A percentile compares a stretch with the other conserved stretches of the same genome.
Conservation (phyloP, 2,797 vertebrate species). For the Thripadectes ignobilis region DNA sequence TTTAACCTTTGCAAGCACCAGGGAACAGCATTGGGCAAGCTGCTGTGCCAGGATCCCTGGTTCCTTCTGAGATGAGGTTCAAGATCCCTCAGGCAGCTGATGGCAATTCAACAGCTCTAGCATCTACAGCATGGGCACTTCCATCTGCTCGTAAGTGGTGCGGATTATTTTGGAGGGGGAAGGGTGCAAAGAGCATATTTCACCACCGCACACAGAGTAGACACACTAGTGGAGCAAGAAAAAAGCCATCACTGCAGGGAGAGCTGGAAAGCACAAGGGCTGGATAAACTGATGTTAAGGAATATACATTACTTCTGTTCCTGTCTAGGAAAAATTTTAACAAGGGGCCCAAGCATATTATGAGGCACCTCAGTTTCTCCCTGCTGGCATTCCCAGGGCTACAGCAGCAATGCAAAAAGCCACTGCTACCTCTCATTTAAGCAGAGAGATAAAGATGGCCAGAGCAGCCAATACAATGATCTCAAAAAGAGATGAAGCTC, state of each 20-base stretch:
- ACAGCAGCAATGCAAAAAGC: neutral
- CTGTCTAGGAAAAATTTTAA: neutral
- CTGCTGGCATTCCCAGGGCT: neutral
- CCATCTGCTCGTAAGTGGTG: neutral
- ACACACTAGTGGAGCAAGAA: neutral
- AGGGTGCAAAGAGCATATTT: neutral
- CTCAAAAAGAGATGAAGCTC: neutral
- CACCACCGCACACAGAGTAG: neutral
- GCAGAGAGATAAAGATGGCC: neutral
- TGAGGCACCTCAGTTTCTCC: neutral
- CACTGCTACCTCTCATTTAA: neutral
- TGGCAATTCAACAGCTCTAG: neutral
- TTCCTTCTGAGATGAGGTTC: neutral
- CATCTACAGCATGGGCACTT: neutral
- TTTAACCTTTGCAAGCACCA: neutral
- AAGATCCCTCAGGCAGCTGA: neutral
- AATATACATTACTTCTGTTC: neutral
- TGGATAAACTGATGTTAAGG: neutral
- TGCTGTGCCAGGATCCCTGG: neutral
- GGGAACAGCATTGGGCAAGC: neutral
- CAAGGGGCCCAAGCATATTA: neutral
- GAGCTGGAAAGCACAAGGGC: neutral
- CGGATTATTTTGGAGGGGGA: neutral
- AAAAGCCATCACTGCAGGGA: neutral
- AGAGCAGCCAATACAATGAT: neutral